Evolutionary conservation across 2,797 vertebrate genomes (phyloP), one percentile per base, ranked within the genome.

Genomic region (Bovichtus variegatus): DNA sequence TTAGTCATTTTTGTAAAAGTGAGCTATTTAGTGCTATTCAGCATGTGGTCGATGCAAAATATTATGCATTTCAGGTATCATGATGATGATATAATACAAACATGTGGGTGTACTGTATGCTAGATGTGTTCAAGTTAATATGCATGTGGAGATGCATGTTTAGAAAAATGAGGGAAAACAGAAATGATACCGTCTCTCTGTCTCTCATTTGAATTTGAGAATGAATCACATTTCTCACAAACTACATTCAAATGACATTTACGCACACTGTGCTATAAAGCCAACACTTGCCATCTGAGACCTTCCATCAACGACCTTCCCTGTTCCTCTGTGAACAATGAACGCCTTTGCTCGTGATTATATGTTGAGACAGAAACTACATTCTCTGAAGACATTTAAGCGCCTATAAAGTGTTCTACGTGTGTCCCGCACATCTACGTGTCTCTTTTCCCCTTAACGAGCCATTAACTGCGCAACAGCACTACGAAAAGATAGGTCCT

Each of bases 381-480:
- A 34, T 12, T 51, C 49, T 54, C 54, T 18, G 36, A 19, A 74
- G 78, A 60, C 21, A 74, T 58, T 71, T 51, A 47, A 54, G 36
- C 9, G 9, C 0, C 51, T 18, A 36, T 64, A 57, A 53, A 61
- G n/a, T 54, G 31, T 5, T 59, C 1, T 62, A 16, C 29, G 27
- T 53, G 18, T 68, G 13, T 67, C 69, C 18, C 57, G 13, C 43
- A 36, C 25, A 47, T 74, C 47, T 47, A 6, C 1, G 3, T 49
- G 65, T 59, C 54, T 63, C 50, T 31, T 67, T 82, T 74, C 34
- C n/a, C 65, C 43, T 53, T 50, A 60, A 82, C 75, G 73, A 81
- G 19, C 71, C 65, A 70, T 85, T 82, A 86, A 66, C 61, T 69
- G 13, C 43, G 44, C 11, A 81, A 64, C 60, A 63, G 25, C 62